Percentiles rank a stretch among this genome's conserved stretches.
Conservation (phyloP, 2,797 vertebrate genomes). For the Potorous gilbertii region DNA sequence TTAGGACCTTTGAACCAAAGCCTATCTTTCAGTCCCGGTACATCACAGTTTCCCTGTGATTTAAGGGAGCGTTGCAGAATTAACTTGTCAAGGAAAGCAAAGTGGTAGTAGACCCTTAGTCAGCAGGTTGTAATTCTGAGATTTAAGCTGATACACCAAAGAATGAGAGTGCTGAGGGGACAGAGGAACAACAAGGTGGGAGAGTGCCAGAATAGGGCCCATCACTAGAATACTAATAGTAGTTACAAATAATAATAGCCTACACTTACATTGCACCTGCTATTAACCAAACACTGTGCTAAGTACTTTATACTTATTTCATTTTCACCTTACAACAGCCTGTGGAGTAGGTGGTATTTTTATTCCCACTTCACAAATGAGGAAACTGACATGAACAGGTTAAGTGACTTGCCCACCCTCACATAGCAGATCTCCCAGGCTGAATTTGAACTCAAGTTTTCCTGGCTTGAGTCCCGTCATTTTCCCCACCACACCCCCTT, state of each 20-base stretch:
- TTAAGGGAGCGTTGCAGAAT: neutral
- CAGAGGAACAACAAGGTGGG: neutral
- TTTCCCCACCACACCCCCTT: neutral
- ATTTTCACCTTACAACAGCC: neutral
- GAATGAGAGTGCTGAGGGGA: neutral
- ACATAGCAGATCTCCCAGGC: neutral
- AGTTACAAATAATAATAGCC: neutral
- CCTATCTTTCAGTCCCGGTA: neutral
- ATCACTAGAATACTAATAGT: neutral
- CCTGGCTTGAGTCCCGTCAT: neutral
- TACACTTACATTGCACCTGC: neutral
- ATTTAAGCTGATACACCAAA: neutral
- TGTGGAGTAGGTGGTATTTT: neutral
- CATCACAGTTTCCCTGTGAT: neutral
- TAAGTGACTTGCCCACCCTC: neutral
- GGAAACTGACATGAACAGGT: neutral
- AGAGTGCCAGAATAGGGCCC: neutral
- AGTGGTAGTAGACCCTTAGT: neutral
- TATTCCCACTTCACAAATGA: neutral
- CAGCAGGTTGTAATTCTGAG: neutral
- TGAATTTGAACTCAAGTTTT: neutral
- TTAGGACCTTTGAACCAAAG: neutral
- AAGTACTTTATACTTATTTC: neutral
- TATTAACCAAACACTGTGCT: too few species aligned
- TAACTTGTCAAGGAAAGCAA: neutral